phyloP scores from a whole-genome alignment of 1,140 invertebrate genomes.

The Theocolax elegans region DNA sequence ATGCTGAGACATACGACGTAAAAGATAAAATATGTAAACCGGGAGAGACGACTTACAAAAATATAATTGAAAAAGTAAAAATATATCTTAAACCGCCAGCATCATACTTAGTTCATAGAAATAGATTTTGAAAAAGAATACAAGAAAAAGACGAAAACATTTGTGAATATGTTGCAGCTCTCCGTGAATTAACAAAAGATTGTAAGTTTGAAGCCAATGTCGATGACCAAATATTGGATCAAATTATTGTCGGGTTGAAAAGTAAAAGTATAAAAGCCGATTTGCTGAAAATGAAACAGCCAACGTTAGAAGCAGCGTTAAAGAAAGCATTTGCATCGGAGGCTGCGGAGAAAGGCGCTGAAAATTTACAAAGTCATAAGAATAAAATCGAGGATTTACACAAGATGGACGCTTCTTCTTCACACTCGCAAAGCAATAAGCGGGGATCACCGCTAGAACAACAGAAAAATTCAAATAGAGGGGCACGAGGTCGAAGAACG shows the following conservation, averaged over 20 bases:
- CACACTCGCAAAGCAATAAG: not conserved
- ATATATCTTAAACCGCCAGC: not conserved
- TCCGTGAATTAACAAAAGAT: not conserved
- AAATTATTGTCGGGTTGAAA: not conserved
- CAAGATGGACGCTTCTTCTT: not conserved
- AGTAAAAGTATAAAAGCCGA: not conserved
- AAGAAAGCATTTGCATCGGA: not conserved
- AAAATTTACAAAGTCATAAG: no score
- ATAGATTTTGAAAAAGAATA: not conserved
- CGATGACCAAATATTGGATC: not conserved
- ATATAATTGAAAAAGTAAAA: no score
- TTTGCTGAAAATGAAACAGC: not conserved
- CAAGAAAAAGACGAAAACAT: not conserved
- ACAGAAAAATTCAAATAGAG: no score
- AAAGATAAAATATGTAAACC: not conserved
- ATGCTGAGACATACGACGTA: not conserved
- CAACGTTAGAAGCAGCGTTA: not conserved
- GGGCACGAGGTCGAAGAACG: no score
- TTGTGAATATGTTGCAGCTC: not conserved
- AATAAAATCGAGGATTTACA: no score
- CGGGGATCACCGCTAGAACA: no score
- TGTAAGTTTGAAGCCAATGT: not conserved
- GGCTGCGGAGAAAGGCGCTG: not conserved
- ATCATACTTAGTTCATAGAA: not conserved
- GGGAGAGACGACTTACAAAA: no score